These are phyloP conservation scores for Trichoplusia ni DNA, from an alignment of 1,140 invertebrate genomes.

Conservation along the genomic window DNA sequence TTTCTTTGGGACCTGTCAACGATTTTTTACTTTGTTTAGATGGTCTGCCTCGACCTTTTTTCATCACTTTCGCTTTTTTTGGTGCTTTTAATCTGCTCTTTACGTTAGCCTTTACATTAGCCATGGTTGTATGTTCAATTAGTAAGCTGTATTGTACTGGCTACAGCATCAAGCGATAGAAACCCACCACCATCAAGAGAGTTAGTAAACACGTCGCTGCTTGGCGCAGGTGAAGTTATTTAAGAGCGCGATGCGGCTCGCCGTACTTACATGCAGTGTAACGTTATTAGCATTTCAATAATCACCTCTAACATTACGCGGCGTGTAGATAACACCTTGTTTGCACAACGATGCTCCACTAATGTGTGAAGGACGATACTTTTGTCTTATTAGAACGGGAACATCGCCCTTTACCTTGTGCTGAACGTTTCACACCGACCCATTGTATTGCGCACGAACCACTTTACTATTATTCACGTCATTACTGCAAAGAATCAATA, in stretches of 20 bases:
- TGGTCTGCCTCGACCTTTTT: conserved; percentile 17
- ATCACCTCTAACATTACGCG: conserved; percentile 68
- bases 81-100: conserved; percentile 65
- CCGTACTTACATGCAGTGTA: conserved; percentile 75
- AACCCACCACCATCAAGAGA: conserved; percentile 68
- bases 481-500: background rate
- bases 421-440: conserved; percentile 37
- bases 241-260: conserved; percentile 42
- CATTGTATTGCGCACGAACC: conserved; percentile 27
- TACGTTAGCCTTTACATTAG: conserved; percentile 76
- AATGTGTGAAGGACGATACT: conserved; percentile 78
- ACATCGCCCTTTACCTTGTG: conserved; percentile 67
- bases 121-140: conserved; percentile 57
- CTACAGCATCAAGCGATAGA: conserved; percentile 64
- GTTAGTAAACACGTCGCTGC: conserved; percentile 51
- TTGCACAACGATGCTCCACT: conserved; percentile 72
- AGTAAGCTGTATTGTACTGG: conserved; percentile 45
- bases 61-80: conserved; percentile 52
- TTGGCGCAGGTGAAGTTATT: conserved; percentile 27
- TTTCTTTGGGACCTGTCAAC: conserved; percentile 44
- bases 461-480: conserved; percentile 17
- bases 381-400: conserved; percentile 68
- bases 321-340: conserved; percentile 64
- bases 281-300: conserved; percentile 67
- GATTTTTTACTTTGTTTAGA: conserved; percentile 55